These are phyloP conservation scores for Numenius phaeopus DNA, from an alignment of 2,797 vertebrate species.

Conservation along the genomic window DNA sequence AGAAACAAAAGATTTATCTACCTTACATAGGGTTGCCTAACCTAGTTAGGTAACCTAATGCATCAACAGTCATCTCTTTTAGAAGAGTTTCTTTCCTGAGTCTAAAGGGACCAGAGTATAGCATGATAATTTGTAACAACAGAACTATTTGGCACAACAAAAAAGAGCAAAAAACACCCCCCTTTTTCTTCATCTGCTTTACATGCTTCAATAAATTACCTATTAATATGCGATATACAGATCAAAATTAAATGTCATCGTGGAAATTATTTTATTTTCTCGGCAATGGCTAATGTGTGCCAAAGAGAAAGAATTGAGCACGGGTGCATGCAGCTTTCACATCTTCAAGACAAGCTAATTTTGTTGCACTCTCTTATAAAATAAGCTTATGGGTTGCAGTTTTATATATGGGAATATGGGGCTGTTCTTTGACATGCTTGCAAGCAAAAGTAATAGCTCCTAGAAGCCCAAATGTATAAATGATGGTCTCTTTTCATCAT, in stretches of 20 bases:
- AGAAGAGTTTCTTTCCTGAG: neutral
- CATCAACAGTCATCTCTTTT: neutral
- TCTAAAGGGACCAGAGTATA: neutral
- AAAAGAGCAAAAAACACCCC: neutral
- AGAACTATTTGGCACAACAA: neutral
- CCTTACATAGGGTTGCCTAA: neutral
- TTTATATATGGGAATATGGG: neutral
- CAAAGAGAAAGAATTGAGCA: neutral
- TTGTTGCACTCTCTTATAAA: neutral
- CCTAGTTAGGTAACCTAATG: conserved; percentile 9
- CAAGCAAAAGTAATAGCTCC: neutral
- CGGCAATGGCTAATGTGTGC: neutral
- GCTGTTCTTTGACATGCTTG: neutral
- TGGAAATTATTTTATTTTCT: neutral
- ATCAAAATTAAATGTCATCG: neutral
- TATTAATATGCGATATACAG: neutral
- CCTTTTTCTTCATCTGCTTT: neutral
- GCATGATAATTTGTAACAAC: neutral
- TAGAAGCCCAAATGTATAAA: neutral
- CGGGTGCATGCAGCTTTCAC: neutral
- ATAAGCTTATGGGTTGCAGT: neutral
- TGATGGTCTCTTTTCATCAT: neutral
- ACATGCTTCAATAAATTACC: conserved; percentile 18
- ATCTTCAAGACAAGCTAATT: neutral
- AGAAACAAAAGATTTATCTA: neutral